Evolutionary conservation across 1,140 invertebrate genomes (phyloP), one percentile per base, ranked within the genome.

Genomic region (Myzus persicae): DNA sequence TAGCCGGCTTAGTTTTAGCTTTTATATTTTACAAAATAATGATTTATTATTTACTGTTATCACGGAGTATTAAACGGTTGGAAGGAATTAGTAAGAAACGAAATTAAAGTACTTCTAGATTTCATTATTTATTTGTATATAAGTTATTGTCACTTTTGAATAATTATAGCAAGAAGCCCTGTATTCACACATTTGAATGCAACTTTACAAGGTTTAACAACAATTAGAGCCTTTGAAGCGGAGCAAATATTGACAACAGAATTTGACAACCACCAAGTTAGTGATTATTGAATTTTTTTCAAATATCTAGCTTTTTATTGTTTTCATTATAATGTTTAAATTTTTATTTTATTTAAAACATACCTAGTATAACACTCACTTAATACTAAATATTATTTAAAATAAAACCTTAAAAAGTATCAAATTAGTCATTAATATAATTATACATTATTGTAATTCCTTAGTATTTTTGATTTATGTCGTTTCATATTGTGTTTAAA

Each of bases 141-240:
- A 36, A 38, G 4, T 36, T 81, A n/a, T 4, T 31, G 54, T 31
- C 54, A 14, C 11, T 59, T 59, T 59, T 59, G 4, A 14, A 54
- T 51, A 54, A 54, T 26, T 59, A 11, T 94, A 97, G 97, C 97
- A 90, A 96, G 97, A 85, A 97, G 97, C 95, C 98, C 98, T 1
- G 96, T 99, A 54, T 98, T 98, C 95, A 97, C 97, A 24, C 98
- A 99, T 95, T 95, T 99, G 90, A 98, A 97, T 95, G 97, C 98
- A 42, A 97, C 98, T 0, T 95, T 99, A 1, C 97, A 98, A 95
- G 99, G 99, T 11, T 95, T 99, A 42, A 96, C 97, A 1, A 99
- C 98, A 0, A 98, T 99, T 91, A 96, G 98, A 93, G 98, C 98
- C 0, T 98, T 98, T 94, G 96, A 96, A 51, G 97, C 97, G 0